Evolutionary conservation across 2,888 invertebrate species (phyloP), one percentile per base, ranked within the genome.

Genomic region (Drosophila yooni): DNA sequence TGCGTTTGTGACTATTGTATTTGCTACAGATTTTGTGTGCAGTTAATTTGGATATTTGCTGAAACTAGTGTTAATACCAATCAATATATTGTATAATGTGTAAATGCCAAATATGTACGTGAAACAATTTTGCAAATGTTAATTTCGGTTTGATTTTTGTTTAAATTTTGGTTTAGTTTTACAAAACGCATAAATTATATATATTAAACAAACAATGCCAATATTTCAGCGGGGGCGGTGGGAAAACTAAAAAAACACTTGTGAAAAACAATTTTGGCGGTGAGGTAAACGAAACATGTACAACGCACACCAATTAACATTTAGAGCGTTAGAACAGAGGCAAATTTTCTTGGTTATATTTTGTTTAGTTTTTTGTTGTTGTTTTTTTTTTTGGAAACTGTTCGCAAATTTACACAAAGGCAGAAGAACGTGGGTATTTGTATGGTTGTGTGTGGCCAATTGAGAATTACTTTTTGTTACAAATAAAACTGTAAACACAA

Each of bases 291-390:
- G 68, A 73, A 80, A 74, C 78, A 82, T 60, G 59, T 79, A 88
- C 86, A 83, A 85, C 85, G 86, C 82, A 86, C 85, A 86, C 82
- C 88, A 83, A 88, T 86, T 86, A 86, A 88, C 85, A 86, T 82
- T 86, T 76, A 86, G 83, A 86, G 82, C 72, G 50, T 81, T 76
- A 46, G 68, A 81, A 79, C 61, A 70, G 67, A 81, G 82, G 74
- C 84, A 58, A 67, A 50, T 60, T 73, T 46, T 21, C 46, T 21
- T 25, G 21, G 21, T 21, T 21, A 13, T 43, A 7, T 21, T 13
- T 15, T 46, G 7, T 56, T 3, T 21, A 25, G 46, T 46, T 25
- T 36, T 58, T 34, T 40, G 51, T 27, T 25, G 31, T 31, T 31
- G 0, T 46, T 46, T 21, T 36, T 59, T 7, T n/a, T 38, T 46